Base-by-base conservation (phyloP, 1,140 invertebrate genomes). In the Leptopilina boulardi region DNA sequence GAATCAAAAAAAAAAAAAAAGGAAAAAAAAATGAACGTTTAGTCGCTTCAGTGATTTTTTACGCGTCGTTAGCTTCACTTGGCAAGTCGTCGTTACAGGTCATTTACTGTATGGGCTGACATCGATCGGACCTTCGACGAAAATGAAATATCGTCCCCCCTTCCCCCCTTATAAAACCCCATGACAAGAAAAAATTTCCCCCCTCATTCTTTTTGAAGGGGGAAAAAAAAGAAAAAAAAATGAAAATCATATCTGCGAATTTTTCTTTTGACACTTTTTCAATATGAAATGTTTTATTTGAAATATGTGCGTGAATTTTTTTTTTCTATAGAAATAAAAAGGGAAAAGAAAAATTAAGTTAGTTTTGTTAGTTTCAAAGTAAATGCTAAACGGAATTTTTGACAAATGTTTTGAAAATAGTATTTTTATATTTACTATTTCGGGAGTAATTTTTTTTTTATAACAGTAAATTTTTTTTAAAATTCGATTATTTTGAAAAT, bases 41-140 rank as follows among this genome's bases (percentile, higher is more conserved):
- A 66, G 23, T 66, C 56, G 56, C 56, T 66, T 26, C 56, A 66
- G 56, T 66, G 56, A 66, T 26, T 66, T 66, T 66, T 66, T 66
- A 66, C 56, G 56, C 56, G 56, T 66, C 56, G 23, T 66, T 66
- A 66, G 23, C 56, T 66, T 66, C 56, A 66, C 56, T 66, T 66
- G 56, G 56, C 56, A 30, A 66, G 56, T 66, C 47, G 56, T 66
- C 56, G 56, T 66, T 66, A 66, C 21, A 66, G 56, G 23, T 66
- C 56, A 30, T 51, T 51, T 51, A 51, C 47, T 51, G 47, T 51
- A 51, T 51, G 47, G 47, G 47, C 47, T 51, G 47, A 51, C 47
- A 51, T 51, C 47, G 47, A 51, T 51, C 47, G 15, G 47, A 51
- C 47, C 47, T 51, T 18, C 47, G n/a, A n/a, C 9, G 3, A 66